phyloP scores from a whole-genome alignment of 2,888 invertebrate genomes.

The Pycnomerus fuliginosus region DNA sequence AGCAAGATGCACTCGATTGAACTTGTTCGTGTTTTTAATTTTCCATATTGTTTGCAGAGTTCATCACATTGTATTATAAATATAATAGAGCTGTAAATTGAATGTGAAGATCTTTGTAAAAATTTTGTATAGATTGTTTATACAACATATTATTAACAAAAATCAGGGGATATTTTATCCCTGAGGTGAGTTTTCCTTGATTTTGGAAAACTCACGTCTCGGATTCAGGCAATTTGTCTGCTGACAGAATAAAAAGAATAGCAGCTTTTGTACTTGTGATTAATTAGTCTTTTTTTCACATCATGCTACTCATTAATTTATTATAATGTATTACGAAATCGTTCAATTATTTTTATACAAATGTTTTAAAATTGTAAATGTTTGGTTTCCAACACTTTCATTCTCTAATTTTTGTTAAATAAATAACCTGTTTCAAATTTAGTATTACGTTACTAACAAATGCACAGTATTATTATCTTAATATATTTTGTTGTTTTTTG shows the following conservation, averaged over 20 bases:
- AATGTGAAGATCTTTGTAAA: constrained; percentile 39
- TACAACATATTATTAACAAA: constrained; percentile 34
- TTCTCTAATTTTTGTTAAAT: constrained; percentile 24
- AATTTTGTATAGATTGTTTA: constrained; percentile 42
- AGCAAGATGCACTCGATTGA: not conserved
- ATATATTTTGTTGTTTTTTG: not conserved
- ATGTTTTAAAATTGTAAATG: not conserved
- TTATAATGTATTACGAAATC: too few species aligned
- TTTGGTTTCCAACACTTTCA: constrained; percentile 14
- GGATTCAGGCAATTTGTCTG: too few species aligned
- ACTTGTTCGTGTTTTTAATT: not conserved
- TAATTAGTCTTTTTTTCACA: constrained; percentile 35
- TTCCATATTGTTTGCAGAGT: constrained; percentile 32
- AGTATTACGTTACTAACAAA: constrained; percentile 15
- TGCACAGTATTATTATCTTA: constrained; percentile 14
- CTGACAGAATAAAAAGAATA: constrained; percentile 36
- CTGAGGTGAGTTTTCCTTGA: constrained; percentile 25
- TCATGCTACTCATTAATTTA: too few species aligned
- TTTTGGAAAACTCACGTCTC: too few species aligned
- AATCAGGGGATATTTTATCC: constrained; percentile 32
- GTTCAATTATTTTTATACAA: not conserved
- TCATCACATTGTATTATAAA: constrained; percentile 38
- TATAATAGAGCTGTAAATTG: constrained; percentile 38
- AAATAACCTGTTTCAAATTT: constrained; percentile 40
- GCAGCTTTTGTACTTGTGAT: constrained; percentile 45